phyloP scores from a whole-genome alignment of 2,113 vertebrate species.

The Chloropsis hardwickii region DNA sequence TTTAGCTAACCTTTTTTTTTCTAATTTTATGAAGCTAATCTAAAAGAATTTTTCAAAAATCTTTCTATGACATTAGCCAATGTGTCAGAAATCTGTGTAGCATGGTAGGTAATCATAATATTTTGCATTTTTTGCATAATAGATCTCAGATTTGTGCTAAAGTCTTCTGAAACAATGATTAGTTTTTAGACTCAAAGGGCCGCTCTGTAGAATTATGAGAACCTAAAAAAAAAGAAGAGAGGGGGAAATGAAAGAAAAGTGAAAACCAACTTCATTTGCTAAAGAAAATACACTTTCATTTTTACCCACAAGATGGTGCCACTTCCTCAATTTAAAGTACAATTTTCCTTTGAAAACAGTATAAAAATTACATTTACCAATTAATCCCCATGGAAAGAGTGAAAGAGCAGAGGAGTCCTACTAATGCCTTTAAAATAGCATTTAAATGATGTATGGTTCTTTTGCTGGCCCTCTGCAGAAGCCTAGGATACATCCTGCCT shows the following conservation, averaged over 20 bases:
- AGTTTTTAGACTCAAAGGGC: not conserved
- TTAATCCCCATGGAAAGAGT: not conserved
- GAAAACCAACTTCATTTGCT: not conserved
- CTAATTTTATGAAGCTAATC: not conserved
- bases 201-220: not conserved
- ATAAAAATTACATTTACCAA: not conserved
- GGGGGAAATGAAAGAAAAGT: not conserved
- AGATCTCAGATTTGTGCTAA: not conserved
- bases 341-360: not conserved
- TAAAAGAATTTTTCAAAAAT: not conserved
- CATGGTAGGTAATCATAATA: not conserved
- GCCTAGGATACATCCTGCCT: not conserved
- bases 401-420: not conserved
- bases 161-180: not conserved
- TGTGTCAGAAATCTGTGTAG: not conserved
- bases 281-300: not conserved
- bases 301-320: constrained; percentile 63
- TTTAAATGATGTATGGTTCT: not conserved
- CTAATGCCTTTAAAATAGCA: not conserved
- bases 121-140: not conserved
- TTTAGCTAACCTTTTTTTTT: not conserved
- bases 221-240: not conserved
- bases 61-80: not conserved
- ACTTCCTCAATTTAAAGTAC: not conserved
- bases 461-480: not conserved